These are phyloP conservation scores for Brenthis daphne DNA, from an alignment of 2,888 invertebrate genomes.

Conservation along the genomic window DNA sequence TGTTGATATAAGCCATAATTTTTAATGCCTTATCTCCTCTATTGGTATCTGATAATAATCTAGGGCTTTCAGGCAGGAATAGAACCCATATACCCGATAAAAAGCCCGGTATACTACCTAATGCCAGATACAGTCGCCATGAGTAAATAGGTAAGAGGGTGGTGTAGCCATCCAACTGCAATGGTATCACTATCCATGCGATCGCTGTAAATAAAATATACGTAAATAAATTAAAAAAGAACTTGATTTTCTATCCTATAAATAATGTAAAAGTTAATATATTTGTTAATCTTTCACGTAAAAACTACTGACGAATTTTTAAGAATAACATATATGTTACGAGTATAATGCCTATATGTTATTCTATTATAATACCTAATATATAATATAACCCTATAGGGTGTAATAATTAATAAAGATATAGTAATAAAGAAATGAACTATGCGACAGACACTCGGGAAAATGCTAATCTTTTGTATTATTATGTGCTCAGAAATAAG, in stretches of 20 bases:
- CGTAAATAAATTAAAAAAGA: not conserved
- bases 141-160: conserved; percentile 81
- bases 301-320: no score
- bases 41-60: conserved; percentile 84
- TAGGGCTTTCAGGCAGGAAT: conserved; percentile 87
- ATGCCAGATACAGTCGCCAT: conserved; percentile 87
- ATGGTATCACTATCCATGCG: conserved; percentile 86
- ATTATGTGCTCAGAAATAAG: no score
- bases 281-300: no score
- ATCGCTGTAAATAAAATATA: conserved; percentile 67
- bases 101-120: conserved; percentile 85
- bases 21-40: conserved; percentile 81
- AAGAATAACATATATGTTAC: no score
- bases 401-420: no score
- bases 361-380: no score
- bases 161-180: conserved; percentile 54
- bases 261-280: no score
- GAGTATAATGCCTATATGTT: no score
- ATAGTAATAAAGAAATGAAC: no score
- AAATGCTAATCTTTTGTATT: no score
- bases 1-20: conserved; percentile 82
- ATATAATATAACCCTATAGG: no score
- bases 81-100: conserved; percentile 82
- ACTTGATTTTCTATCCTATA: not conserved
- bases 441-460: no score